Evolutionary conservation across 1,140 invertebrate genomes (phyloP).

Genomic region (Musca domestica): DNA sequence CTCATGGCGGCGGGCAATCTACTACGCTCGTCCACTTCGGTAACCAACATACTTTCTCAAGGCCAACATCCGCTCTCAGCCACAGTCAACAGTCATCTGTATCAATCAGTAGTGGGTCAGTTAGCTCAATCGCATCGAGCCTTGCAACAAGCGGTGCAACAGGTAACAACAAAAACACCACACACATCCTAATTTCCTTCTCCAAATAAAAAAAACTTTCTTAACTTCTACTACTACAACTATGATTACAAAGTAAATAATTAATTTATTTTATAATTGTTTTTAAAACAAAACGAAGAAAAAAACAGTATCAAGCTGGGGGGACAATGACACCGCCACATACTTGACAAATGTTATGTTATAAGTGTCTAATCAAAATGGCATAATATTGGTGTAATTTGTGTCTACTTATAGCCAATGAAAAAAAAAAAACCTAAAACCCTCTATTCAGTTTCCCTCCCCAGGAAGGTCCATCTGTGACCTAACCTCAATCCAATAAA

Average conservation of each 20-base stretch:
- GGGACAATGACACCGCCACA: no score
- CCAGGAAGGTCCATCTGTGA: no score
- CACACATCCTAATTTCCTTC: not conserved
- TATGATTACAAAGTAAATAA: constrained; percentile 26
- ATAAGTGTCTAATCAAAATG: no score
- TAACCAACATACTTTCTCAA: constrained; percentile 55
- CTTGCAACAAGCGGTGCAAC: constrained; percentile 56
- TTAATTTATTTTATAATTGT: no score
- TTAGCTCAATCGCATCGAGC: constrained; percentile 56
- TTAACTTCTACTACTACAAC: constrained; percentile 9
- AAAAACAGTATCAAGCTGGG: no score
- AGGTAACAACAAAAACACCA: constrained; percentile 39
- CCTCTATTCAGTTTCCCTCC: no score
- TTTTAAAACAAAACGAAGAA: no score
- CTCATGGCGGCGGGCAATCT: constrained; percentile 53
- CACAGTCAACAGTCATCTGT: constrained; percentile 55
- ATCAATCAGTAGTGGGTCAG: constrained; percentile 56
- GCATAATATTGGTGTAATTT: no score
- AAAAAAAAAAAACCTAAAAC: no score
- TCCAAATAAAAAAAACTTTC: constrained; percentile 12
- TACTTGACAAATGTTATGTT: no score
- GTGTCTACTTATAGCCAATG: no score
- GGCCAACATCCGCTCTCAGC: constrained; percentile 55
- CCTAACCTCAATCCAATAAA: no score
- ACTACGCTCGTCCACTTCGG: constrained; percentile 54